Conservation (phyloP, 2,888 invertebrate species). For the Hirudinaria manillensis region DNA sequence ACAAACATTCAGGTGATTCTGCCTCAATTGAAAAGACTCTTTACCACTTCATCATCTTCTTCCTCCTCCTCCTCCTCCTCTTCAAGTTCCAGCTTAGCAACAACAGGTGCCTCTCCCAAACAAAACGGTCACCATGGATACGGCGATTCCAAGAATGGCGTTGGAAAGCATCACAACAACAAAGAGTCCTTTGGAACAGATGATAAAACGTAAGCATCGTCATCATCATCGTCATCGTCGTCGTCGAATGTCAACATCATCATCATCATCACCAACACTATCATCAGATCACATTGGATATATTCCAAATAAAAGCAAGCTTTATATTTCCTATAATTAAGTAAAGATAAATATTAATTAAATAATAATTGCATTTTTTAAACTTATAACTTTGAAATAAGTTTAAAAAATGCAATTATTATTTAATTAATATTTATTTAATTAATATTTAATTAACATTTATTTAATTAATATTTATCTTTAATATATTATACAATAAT, state of each 20-base stretch:
- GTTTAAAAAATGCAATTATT: too few species aligned
- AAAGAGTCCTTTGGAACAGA: background rate
- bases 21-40: slow-evolving; percentile 18
- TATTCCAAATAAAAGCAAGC: too few species aligned
- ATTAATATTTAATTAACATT: too few species aligned
- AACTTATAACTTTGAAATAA: too few species aligned
- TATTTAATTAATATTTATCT: too few species aligned
- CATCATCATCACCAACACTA: background rate
- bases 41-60: background rate
- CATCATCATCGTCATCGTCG: slow-evolving; percentile 11
- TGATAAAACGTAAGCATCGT: background rate
- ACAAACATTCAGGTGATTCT: slow-evolving; percentile 11
- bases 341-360: too few species aligned
- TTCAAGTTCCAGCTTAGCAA: too few species aligned
- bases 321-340: too few species aligned
- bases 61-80: background rate
- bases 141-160: background rate
- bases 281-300: too few species aligned
- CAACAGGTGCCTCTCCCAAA: background rate
- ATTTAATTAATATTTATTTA: too few species aligned
- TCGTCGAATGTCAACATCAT: background rate
- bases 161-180: slow-evolving; percentile 8
- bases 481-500: too few species aligned
- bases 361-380: too few species aligned
- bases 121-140: slow-evolving; percentile 9